A percentile compares a stretch with the other conserved stretches of the same genome.
These are phyloP conservation scores for Melieria crassipennis DNA, from an alignment of 2,888 invertebrate genomes.

Conservation along the genomic window DNA sequence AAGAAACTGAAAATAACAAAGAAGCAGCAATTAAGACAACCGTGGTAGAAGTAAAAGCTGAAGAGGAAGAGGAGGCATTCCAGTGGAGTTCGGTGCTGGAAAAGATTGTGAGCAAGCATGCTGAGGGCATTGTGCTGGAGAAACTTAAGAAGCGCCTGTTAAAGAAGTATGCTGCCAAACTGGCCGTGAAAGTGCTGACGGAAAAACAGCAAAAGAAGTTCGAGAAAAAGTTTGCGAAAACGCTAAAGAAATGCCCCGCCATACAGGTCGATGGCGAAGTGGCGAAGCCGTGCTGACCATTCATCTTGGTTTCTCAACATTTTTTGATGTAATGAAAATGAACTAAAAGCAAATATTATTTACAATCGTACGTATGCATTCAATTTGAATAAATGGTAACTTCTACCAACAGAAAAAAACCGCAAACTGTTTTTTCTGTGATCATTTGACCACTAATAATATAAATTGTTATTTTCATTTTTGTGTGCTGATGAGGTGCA, in stretches of 20 bases:
- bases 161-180: slow-evolving; percentile 69
- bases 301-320: no score
- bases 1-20: neutral
- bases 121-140: slow-evolving; percentile 75
- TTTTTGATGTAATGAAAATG: no score
- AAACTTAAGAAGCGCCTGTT: slow-evolving; percentile 81
- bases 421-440: no score
- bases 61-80: slow-evolving; percentile 44
- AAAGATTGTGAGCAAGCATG: slow-evolving; percentile 57
- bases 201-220: slow-evolving; percentile 70
- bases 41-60: neutral
- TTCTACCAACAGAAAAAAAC: no score
- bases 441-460: no score
- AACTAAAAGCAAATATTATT: no score
- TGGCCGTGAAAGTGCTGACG: slow-evolving; percentile 64
- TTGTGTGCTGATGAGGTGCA: no score
- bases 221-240: slow-evolving; percentile 77
- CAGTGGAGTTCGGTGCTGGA: slow-evolving; percentile 51
- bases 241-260: slow-evolving; percentile 73
- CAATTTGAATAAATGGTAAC: no score
- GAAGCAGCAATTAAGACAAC: slow-evolving; percentile 1
- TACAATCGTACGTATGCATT: no score
- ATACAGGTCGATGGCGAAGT: slow-evolving; percentile 73
- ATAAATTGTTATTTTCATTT: no score
- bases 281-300: slow-evolving; percentile 60